Evolutionary conservation across 2,888 invertebrate species (phyloP).

Genomic region (Ichneumoninae sp.): DNA sequence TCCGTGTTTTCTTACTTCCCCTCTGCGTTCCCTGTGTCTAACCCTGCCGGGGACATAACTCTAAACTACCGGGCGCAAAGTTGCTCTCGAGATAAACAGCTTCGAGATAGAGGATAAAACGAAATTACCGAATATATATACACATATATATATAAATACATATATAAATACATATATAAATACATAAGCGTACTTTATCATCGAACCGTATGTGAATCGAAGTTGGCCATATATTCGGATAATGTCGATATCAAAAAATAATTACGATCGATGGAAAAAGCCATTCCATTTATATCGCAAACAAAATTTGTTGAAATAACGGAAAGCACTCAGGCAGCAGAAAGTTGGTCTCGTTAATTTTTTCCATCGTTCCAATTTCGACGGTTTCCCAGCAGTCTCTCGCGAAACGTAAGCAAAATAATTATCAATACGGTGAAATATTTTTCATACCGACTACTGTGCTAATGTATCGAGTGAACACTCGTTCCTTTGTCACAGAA

Average conservation of each 20-base stretch:
- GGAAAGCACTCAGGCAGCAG: background rate
- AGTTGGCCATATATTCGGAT: too few species aligned
- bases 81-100: constrained; percentile 13
- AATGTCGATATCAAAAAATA: too few species aligned
- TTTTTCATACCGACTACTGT: background rate
- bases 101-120: constrained; percentile 2
- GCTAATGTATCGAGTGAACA: background rate
- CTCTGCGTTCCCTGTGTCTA: constrained; percentile 2
- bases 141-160: background rate
- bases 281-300: background rate
- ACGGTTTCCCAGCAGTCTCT: background rate
- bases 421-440: background rate
- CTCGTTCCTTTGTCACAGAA: background rate
- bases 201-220: background rate
- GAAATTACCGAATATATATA: constrained; percentile 5
- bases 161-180: background rate
- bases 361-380: background rate
- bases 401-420: background rate
- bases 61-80: constrained; percentile 39
- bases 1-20: constrained; percentile 40
- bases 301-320: background rate
- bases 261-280: background rate
- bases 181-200: background rate
- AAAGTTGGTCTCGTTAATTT: background rate
- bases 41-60: constrained; percentile 12